phyloP scores from a whole-genome alignment of 2,113 vertebrate species.

The Lycaon pictus region DNA sequence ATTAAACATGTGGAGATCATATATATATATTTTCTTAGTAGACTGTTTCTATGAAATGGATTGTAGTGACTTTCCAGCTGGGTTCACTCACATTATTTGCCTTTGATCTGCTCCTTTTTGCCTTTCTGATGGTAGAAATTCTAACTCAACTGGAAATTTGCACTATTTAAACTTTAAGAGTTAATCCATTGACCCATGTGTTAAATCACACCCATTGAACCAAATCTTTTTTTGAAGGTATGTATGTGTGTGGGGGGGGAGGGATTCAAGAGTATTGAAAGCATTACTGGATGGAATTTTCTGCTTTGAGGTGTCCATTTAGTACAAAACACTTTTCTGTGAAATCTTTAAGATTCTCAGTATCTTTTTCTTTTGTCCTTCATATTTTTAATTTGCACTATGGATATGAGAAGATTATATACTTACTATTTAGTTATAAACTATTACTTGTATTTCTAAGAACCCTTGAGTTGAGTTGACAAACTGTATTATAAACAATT shows the following conservation, averaged over 20 bases:
- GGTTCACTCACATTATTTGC: neutral
- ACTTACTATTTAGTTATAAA: neutral
- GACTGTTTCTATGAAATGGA: neutral
- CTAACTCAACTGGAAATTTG: constrained; percentile 7
- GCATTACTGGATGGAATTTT: neutral
- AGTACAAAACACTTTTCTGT: neutral
- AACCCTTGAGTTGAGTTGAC: neutral
- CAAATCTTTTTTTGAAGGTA: neutral
- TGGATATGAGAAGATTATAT: neutral
- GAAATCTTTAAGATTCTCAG: neutral
- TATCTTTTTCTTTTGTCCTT: neutral
- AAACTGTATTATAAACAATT: neutral
- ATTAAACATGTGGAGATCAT: neutral
- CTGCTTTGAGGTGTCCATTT: neutral
- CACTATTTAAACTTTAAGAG: neutral
- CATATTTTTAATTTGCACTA: neutral
- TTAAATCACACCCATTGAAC: neutral
- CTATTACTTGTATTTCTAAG: neutral
- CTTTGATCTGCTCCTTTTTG: neutral
- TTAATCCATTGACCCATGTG: neutral
- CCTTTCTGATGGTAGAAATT: neutral
- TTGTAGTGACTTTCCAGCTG: neutral
- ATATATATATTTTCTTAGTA: neutral
- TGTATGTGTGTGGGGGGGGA: neutral
- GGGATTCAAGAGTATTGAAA: constrained; percentile 11